phyloP scores from a whole-genome alignment of 92 coral and sea anemone genomes.

The Palythoa heliodiscus region DNA sequence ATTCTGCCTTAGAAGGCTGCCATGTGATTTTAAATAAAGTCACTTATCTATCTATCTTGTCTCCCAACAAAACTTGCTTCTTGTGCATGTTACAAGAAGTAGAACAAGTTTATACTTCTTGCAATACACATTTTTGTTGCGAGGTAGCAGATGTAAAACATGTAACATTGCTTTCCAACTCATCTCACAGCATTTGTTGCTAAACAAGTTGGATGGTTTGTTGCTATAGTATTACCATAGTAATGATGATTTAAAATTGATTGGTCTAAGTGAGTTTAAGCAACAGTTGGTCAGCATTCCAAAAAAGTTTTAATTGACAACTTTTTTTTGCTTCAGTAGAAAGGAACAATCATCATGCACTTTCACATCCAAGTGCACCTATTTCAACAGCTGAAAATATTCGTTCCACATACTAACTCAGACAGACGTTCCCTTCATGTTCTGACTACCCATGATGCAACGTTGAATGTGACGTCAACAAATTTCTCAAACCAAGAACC shows the following conservation, averaged over 20 bases:
- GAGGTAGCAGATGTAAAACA: not conserved
- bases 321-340: no score
- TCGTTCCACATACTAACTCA: not conserved
- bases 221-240: no score
- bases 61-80: no score
- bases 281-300: not conserved
- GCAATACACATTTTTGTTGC: no score
- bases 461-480: slow-evolving; percentile 17
- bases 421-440: slow-evolving; percentile 7
- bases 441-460: slow-evolving; percentile 20
- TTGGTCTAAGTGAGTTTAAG: not conserved
- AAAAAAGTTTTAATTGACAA: no score
- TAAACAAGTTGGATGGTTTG: no score
- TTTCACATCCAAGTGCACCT: not conserved
- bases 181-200: not conserved
- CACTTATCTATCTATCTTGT: slow-evolving; percentile 11
- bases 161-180: not conserved
- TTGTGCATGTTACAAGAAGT: no score
- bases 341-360: no score
- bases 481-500: slow-evolving; percentile 1
- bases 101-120: no score
- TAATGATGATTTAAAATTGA: not conserved
- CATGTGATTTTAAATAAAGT: slow-evolving; percentile 23
- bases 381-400: not conserved
- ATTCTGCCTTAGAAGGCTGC: slow-evolving; percentile 21